Evolutionary conservation across 2,888 invertebrate species (phyloP), one percentile per base, ranked within the genome.

Genomic region (Folsomia manolachei): DNA sequence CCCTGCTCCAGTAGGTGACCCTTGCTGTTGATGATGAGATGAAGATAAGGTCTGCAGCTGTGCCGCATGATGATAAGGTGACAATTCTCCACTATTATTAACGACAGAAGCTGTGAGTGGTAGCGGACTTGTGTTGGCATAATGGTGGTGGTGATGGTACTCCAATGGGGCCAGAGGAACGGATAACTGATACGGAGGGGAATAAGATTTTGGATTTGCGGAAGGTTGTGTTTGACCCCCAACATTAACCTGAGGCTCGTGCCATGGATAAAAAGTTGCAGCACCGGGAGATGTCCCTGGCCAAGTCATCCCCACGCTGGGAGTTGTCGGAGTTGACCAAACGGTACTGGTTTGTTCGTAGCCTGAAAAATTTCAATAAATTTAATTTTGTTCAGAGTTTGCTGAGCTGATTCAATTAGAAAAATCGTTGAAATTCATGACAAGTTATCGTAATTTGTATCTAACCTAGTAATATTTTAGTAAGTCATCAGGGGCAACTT

Each of bases 191-290:
- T 70, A 21, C 21, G 60, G 56, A 27, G 61, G 24, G 69, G 61
- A 62, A 67, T 70, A 63, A 67, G 62, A 24, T 27, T 61, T 27
- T 19, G 56, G 60, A n/a, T 60, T 60, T 7, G 27, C 27, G 56
- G 27, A 26, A 23, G 21, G 64, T 24, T 23, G 64, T 11, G 14
- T 24, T 18, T 1, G 70, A 63, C 9, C 66, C 52, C 52, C 65
- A 23, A 27, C 27, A n/a, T 1, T 4, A n/a, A 27, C 63, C 65
- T 19, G 56, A 52, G 56, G 14, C 53, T 77, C 78, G 53, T 79
- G 76, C 79, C 79, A 79, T 18, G 78, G 75, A 24, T 78, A 76
- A 39, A 79, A 78, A 39, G 72, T 72, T 74, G 77, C 75, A 4
- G 75, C 68, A 23, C 53, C 39, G 7, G 64, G 70, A 1, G 79